phyloP scores from a whole-genome alignment of 2,113 vertebrate species.

The Tiliqua scincoides region DNA sequence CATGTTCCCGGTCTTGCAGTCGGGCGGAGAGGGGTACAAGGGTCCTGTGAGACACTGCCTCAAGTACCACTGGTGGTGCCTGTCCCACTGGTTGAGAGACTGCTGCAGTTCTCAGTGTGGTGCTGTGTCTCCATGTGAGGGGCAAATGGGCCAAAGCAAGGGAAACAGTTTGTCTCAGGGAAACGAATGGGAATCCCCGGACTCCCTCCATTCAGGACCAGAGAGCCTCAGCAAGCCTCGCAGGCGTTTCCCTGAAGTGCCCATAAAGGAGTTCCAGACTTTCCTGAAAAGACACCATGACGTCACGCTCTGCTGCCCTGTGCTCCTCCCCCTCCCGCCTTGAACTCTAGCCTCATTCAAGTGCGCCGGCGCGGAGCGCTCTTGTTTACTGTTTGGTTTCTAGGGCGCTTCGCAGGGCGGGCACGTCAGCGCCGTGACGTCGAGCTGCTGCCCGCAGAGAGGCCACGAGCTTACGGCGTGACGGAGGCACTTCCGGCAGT shows the following conservation, averaged over 20 bases:
- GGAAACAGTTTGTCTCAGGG: neutral
- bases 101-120: too few species aligned
- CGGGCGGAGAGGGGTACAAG: too few species aligned
- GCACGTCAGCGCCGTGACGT: constrained; percentile 68
- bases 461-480: constrained; percentile 71
- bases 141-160: neutral
- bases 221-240: neutral
- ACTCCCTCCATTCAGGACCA: neutral
- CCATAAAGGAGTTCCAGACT: neutral
- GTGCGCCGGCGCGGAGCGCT: neutral
- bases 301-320: neutral
- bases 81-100: neutral
- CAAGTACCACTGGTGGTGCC: neutral
- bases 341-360: neutral
- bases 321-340: too few species aligned
- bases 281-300: neutral
- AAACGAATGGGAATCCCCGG: neutral
- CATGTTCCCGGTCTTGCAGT: too few species aligned
- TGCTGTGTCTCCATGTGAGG: neutral
- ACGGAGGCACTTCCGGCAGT: constrained; percentile 73
- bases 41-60: too few species aligned
- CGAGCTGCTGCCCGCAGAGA: constrained; percentile 54
- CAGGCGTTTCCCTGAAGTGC: neutral
- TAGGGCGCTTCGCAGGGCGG: constrained; percentile 68
- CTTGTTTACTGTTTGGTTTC: constrained; percentile 81